Base-by-base conservation (phyloP, 2,113 vertebrate species). In the Muntiacus reevesi region DNA sequence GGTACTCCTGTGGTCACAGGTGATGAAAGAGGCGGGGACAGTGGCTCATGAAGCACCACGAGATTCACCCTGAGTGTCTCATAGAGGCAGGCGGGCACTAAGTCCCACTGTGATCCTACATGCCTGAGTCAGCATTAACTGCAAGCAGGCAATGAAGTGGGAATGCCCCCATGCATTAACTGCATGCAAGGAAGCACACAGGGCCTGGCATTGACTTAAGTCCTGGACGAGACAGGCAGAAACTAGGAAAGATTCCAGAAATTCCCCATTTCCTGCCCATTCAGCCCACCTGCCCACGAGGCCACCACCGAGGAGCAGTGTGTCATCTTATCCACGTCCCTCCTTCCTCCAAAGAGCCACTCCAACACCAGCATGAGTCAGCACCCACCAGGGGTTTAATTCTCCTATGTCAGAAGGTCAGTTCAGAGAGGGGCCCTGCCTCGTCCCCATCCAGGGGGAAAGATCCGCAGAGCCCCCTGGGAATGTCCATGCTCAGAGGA, bases 341-440 rank as follows among this genome's bases (percentile, higher is more conserved):
- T 88, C 89, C 82, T 79, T 67, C 78, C 87, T 92, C 33, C 78
- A 97, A 59, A 97, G 78, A 98, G 96, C 54, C 90, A 98, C 96
- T 87, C 90, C 1, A 84, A 98, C 94, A 96, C 89, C 36, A 85
- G 84, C 45, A 21, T 25, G 90, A 78, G 64, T 95, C 84, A 92
- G 40, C 30, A 96, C 97, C 98, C 97, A 88, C 96, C 95, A 96
- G 97, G 97, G 98, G 97, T 98, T 98, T 98, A 98, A 98, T 98
- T 97, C 81, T 96, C 82, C 62, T 78, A 79, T 23, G 74, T 59
- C 74, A 87, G 50, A 95, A 84, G 7, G 27, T 89, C 87, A 87
- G 94, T 96, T 97, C 95, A 90, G 88, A 96, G 30, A 93, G 87
- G 78, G n/a, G 43, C 82, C 89, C 95, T 83, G 97, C 84, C 76